These are phyloP conservation scores for Lycaena phlaeas DNA, from an alignment of 2,888 invertebrate genomes.

Conservation along the genomic window DNA sequence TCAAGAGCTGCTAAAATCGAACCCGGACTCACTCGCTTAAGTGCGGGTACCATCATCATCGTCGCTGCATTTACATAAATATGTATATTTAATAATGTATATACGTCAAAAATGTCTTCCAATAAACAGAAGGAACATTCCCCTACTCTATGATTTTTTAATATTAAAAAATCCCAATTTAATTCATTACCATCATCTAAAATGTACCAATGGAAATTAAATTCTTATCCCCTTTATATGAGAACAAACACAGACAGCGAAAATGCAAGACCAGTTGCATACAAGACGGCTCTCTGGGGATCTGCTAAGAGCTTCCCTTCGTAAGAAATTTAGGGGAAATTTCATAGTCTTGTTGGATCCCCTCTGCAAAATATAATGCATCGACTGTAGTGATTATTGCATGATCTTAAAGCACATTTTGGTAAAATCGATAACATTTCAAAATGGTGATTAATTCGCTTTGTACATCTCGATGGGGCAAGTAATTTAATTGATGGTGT, in stretches of 20 bases:
- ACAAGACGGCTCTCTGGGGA: constrained; percentile 40
- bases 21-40: too few species aligned
- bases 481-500: constrained; percentile 70
- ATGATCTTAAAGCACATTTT: constrained; percentile 14
- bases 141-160: too few species aligned
- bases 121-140: too few species aligned
- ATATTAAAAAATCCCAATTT: too few species aligned
- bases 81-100: too few species aligned
- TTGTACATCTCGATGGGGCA: constrained; percentile 47
- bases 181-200: constrained; percentile 19
- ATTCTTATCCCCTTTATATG: constrained; percentile 27
- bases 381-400: constrained; percentile 11
- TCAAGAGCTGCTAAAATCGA: too few species aligned
- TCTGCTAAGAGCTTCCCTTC: constrained; percentile 28
- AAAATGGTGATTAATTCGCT: constrained; percentile 19
- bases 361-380: constrained; percentile 12
- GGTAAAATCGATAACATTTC: neutral
- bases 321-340: constrained; percentile 40
- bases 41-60: too few species aligned
- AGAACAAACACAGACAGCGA: constrained; percentile 40
- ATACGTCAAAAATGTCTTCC: too few species aligned
- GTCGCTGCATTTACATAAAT: too few species aligned
- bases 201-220: constrained; percentile 21
- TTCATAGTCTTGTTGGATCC: constrained; percentile 31
- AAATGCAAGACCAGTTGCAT: constrained; percentile 46